Percentiles rank a stretch among this genome's conserved stretches.
phyloP scores from a whole-genome alignment of 2,797 vertebrate genomes.

The Loriculus beryllinus region DNA sequence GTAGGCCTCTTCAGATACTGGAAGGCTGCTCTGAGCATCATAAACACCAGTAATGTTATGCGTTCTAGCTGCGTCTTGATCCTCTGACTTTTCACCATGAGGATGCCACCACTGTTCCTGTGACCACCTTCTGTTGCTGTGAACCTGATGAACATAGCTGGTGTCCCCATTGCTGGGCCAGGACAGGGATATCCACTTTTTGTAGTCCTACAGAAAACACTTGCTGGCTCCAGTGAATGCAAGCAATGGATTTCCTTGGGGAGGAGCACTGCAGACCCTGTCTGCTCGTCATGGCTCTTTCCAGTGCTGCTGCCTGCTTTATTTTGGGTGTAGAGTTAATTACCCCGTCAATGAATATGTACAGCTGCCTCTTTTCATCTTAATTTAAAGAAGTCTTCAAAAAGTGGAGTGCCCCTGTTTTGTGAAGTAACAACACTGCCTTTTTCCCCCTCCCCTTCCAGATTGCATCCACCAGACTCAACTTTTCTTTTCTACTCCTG shows the following conservation, averaged over 20 bases:
- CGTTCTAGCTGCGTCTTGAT: background rate
- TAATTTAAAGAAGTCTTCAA: background rate
- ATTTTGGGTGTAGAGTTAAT: background rate
- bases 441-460: background rate
- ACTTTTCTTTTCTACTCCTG: background rate
- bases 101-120: background rate
- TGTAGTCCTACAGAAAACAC: background rate
- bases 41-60: background rate
- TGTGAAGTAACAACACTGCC: background rate
- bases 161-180: background rate
- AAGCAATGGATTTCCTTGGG: background rate
- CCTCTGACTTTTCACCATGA: background rate
- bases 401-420: background rate
- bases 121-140: background rate
- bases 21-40: background rate
- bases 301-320: background rate
- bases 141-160: background rate
- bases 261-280: background rate
- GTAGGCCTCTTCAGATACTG: background rate
- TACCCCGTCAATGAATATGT: background rate
- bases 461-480: background rate
- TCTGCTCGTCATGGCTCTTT: background rate
- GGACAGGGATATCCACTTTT: fast-evolving
- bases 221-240: background rate
- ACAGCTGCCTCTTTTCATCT: background rate